These are phyloP conservation scores for Drosophila parvula DNA, from an alignment of 1,140 invertebrate species.

Conservation along the genomic window DNA sequence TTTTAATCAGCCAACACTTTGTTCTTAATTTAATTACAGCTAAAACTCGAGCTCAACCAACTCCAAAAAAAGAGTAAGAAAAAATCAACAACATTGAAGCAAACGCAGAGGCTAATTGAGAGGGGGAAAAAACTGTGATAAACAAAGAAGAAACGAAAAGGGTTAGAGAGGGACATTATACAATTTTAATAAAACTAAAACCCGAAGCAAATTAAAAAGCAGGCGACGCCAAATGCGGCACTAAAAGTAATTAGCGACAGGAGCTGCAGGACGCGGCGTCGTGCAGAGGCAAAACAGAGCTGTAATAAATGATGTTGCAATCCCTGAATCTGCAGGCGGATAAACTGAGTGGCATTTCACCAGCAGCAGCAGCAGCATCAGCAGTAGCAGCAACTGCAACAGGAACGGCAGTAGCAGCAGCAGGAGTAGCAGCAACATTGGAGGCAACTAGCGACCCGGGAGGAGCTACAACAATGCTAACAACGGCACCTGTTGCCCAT, in stretches of 20 bases:
- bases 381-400: constrained; percentile 14
- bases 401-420: constrained; percentile 25
- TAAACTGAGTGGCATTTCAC: constrained; percentile 73
- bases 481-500: constrained; percentile 76
- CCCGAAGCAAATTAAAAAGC: constrained; percentile 72
- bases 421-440: constrained; percentile 18
- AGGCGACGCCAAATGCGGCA: constrained; percentile 71
- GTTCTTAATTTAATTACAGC: constrained; percentile 65
- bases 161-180: constrained; percentile 61
- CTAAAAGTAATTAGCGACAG: constrained; percentile 74
- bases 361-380: constrained; percentile 38
- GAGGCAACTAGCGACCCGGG: constrained; percentile 23
- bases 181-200: constrained; percentile 81
- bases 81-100: constrained; percentile 9
- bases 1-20: constrained; percentile 50
- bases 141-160: constrained; percentile 48
- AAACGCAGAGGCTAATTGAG: constrained; percentile 51
- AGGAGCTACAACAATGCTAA: constrained; percentile 49
- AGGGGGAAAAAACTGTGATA: constrained; percentile 74
- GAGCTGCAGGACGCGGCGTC: constrained; percentile 29
- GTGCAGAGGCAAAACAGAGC: constrained; percentile 51
- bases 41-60: constrained; percentile 24
- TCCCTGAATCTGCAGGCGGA: constrained; percentile 80
- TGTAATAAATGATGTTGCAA: constrained; percentile 83
- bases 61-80: constrained; percentile 2